phyloP scores from a whole-genome alignment of 2,888 invertebrate genomes.

The Apodemia arnacis region DNA sequence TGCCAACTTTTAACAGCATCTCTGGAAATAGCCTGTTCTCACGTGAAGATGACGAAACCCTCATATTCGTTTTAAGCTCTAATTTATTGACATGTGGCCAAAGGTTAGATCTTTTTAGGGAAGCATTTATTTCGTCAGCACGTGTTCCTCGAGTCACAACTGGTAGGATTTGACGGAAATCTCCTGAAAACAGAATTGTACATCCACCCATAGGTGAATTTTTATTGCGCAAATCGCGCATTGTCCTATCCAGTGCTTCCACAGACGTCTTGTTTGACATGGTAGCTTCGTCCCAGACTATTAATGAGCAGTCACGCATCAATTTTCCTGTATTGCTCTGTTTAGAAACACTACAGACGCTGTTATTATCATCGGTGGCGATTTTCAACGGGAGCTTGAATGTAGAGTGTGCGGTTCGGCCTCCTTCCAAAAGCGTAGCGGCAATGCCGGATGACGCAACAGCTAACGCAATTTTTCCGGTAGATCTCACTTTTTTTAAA shows the following conservation, averaged over 20 bases:
- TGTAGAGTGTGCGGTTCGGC: slow-evolving; percentile 87
- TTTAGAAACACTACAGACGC: slow-evolving; percentile 83
- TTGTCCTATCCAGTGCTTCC: slow-evolving; percentile 84
- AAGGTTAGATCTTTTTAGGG: slow-evolving; percentile 79
- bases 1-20: slow-evolving; percentile 47
- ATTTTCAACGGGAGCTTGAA: slow-evolving; percentile 86
- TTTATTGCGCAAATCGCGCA: slow-evolving; percentile 82
- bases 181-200: slow-evolving; percentile 81
- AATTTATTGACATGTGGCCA: slow-evolving; percentile 78
- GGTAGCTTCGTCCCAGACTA: slow-evolving; percentile 83
- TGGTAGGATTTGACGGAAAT: slow-evolving; percentile 83
- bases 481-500: slow-evolving; percentile 68
- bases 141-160: slow-evolving; percentile 81
- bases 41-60: slow-evolving; percentile 61
- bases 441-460: slow-evolving; percentile 84
- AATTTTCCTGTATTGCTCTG: slow-evolving; percentile 84
- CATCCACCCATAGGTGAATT: slow-evolving; percentile 81
- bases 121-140: slow-evolving; percentile 83
- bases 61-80: slow-evolving; percentile 75
- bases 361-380: slow-evolving; percentile 77
- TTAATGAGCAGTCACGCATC: slow-evolving; percentile 82
- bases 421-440: slow-evolving; percentile 88
- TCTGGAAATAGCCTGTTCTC: slow-evolving; percentile 82
- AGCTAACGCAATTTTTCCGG: slow-evolving; percentile 86
- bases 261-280: slow-evolving; percentile 83